Evolutionary conservation across 1,140 invertebrate genomes (phyloP), one percentile per base, ranked within the genome.

Genomic region (Drosophila tsacasi): DNA sequence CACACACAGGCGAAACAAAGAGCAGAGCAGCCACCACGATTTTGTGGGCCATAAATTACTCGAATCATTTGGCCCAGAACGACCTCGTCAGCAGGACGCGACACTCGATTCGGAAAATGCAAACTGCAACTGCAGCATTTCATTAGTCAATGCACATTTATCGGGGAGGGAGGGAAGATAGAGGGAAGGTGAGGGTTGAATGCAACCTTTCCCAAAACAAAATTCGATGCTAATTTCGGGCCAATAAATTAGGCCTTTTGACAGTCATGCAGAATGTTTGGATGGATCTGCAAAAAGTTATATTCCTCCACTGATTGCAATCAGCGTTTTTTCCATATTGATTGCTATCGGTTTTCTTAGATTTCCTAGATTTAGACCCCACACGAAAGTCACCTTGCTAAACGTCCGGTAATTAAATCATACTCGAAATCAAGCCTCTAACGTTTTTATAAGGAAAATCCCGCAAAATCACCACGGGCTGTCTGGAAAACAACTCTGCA

Each of bases 51-150:
- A 91, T 91, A 91, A 91, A 91, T 91, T 69, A 91, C 69, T 76
- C 40, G 76, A 79, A 76, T 91, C 69, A 75, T 54, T 91, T 91
- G 87, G 87, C 87, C 83, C 87, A 83, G 83, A 91, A 91, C 83
- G 87, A 91, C 87, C 87, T 87, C 74, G 64, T 66, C 59, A 47
- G 21, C 46, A 25, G 46, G 21, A 47, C 46, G 46, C 46, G 46
- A 8, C 21, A 71, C 37, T 42, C 50, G 73, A 75, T 63, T 77
- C 55, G 67, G 49, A 44, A 82, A 67, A 37, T 52, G 42, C 39
- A 63, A 39, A 65, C 42, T 47, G 61, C 61, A 57, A 58, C 54
- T 39, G 54, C 54, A 57, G 73, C 72, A 76, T 83, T 87, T 76
- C 83, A 86, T 86, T 86, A 86, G 83, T 86, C 83, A 86, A 80